Evolutionary conservation across 2,888 invertebrate species (phyloP).

Genomic region (Pammene fasciana): DNA sequence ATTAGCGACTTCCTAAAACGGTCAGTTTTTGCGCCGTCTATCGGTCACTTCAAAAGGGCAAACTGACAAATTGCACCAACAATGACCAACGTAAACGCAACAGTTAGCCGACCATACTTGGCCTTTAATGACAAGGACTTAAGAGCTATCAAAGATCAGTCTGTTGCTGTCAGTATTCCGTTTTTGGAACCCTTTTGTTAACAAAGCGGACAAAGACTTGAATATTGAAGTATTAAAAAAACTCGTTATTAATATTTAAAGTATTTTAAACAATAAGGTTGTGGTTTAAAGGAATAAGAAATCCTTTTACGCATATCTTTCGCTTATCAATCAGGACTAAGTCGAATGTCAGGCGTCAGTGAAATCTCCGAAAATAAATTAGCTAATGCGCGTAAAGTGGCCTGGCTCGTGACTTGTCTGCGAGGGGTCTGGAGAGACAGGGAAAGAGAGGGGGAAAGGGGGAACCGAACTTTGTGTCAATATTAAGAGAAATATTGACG

Average conservation of each 20-base stretch:
- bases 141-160: no score
- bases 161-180: slow-evolving; percentile 25
- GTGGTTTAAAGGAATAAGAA: slow-evolving; percentile 46
- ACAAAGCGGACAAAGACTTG: slow-evolving; percentile 16
- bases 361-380: slow-evolving; percentile 73
- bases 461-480: slow-evolving; percentile 66
- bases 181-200: slow-evolving; percentile 56
- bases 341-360: slow-evolving; percentile 64
- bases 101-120: slow-evolving; percentile 9
- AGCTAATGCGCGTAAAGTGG: slow-evolving; percentile 75
- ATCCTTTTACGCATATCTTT: slow-evolving; percentile 59
- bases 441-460: slow-evolving; percentile 28
- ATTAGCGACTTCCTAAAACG: slow-evolving; percentile 80
- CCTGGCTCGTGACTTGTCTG: slow-evolving; percentile 73
- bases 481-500: slow-evolving; percentile 70
- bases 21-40: slow-evolving; percentile 67
- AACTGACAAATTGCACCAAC: slow-evolving; percentile 78
- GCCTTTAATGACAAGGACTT: no score
- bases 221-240: slow-evolving; percentile 1
- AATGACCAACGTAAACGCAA: slow-evolving; percentile 56
- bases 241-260: slow-evolving; percentile 38
- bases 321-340: slow-evolving; percentile 58
- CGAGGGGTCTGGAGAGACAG: slow-evolving; percentile 57
- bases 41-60: slow-evolving; percentile 72
- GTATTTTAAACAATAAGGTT: slow-evolving; percentile 38